A percentile compares a stretch with the other conserved stretches of the same genome.
phyloP scores from a whole-genome alignment of 2,888 invertebrate genomes.

The Mongoloraphidia duomilia region DNA sequence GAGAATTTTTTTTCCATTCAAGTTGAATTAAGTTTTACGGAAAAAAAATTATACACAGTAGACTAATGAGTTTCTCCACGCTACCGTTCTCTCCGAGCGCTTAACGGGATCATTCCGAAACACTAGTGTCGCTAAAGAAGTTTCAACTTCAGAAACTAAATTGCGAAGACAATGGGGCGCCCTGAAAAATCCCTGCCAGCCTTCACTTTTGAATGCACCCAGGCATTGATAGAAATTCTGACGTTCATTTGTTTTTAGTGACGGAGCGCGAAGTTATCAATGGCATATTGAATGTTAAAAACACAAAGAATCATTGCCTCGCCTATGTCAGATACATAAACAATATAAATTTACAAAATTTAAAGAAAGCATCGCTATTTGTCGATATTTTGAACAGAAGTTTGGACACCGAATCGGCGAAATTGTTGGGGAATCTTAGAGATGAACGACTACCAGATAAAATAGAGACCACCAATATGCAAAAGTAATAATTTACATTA shows the following conservation, averaged over 20 bases:
- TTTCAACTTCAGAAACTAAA: no score
- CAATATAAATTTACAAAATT: conserved; percentile 90
- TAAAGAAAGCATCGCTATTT: conserved; percentile 87
- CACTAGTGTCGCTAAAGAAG: no score
- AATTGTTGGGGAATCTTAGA: conserved; percentile 72
- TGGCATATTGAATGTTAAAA: conserved; percentile 82
- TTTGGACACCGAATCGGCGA: conserved; percentile 85
- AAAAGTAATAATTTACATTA: conserved; percentile 45
- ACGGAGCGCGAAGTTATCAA: conserved; percentile 97
- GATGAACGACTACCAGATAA: conserved; percentile 82
- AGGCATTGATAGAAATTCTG: background rate
- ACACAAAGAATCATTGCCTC: conserved; percentile 88
- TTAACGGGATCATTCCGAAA: no score
- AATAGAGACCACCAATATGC: conserved; percentile 76
- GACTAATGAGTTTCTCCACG: no score
- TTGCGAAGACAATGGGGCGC: no score
- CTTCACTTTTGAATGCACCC: background rate
- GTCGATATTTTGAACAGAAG: conserved; percentile 87
- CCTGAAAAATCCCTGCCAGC: no score
- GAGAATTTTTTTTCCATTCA: no score
- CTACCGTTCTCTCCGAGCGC: no score
- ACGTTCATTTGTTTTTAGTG: conserved; percentile 40
- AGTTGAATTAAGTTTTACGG: no score
- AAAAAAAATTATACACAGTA: no score
- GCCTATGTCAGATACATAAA: conserved; percentile 93